Base-by-base conservation (phyloP, 2,888 invertebrate species). In the Schizaphis graminum region DNA sequence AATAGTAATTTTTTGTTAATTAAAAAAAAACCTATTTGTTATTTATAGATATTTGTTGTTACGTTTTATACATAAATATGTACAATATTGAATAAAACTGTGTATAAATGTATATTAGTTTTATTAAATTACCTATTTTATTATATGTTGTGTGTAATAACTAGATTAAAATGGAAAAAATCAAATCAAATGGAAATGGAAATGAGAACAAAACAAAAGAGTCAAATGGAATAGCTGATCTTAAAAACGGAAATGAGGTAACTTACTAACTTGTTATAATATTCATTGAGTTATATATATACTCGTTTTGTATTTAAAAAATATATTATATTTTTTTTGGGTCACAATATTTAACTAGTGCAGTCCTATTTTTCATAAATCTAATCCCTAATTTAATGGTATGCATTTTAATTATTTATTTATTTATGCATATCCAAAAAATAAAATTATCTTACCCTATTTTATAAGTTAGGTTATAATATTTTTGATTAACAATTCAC, bases 181-280 rank as follows among this genome's bases (percentile, higher is more conserved):
- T n/a, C 8, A 93, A 21, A n/a, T 44, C 56, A 56, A 93, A 89
- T 77, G 88, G 92, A 89, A 67, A 53, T 24, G 77, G 77, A 0
- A 67, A 53, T 24, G 77, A 89, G 0, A n/a, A 41, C 24, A 77
- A 89, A 26, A 8, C 21, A 56, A 41, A 67, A 67, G 67, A 88
- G 3, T 92, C 92, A 67, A 92, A 89, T 77, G 89, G 77, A 8
- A 77, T 89, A 77, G 44, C 21, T 87, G 87, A 87, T 92, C 24
- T 41, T 53, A 41, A 67, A 87, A 87, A 44, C 44, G 67, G 53
- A 88, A 26, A 35, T 61, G 89, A 93, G 92, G 92, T 93, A 89
- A 56, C 0, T 28, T 85, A 44, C 21, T 91, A 49, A 47, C 44
- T 47, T 47, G 5, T 47, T 47, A 47, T 47, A 47, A 47, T 7